Conservation (phyloP, 2,888 invertebrate species). For the Rapana venosa region DNA sequence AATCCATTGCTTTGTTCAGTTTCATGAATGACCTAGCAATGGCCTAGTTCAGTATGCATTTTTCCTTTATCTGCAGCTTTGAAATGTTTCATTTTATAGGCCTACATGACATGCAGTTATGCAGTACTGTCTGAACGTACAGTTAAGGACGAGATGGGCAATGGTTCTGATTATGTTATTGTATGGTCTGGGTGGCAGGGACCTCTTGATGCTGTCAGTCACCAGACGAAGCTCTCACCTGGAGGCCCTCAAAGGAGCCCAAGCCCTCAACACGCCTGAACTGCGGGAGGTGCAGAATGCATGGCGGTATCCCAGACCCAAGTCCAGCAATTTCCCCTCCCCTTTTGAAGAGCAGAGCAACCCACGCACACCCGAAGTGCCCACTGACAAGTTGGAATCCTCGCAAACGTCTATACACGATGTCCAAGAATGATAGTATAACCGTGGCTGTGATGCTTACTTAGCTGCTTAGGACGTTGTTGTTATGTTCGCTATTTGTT, state of each 20-base stretch:
- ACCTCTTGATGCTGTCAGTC: conserved; percentile 31
- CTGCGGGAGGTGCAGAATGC: neutral
- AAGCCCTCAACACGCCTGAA: conserved; percentile 34
- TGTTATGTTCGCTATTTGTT: too few species aligned
- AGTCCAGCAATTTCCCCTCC: neutral
- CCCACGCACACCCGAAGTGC: neutral
- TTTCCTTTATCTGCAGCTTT: too few species aligned
- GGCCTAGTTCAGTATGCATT: too few species aligned
- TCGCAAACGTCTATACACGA: neutral
- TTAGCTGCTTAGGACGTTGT: too few species aligned
- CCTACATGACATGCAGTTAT: too few species aligned
- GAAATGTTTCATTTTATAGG: too few species aligned
- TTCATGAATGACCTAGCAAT: too few species aligned
- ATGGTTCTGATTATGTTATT: too few species aligned
- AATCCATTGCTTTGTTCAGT: too few species aligned
- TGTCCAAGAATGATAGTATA: neutral
- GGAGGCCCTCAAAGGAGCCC: conserved; percentile 29
- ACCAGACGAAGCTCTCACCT: conserved; percentile 29
- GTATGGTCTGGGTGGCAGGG: conserved; percentile 5
- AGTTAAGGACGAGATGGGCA: too few species aligned
- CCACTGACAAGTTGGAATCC: neutral
- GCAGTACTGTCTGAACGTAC: too few species aligned
- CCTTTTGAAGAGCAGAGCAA: neutral
- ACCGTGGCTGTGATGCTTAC: too few species aligned
- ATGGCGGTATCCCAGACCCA: conserved; percentile 5